These are phyloP conservation scores for Coreoperca whiteheadi DNA, from an alignment of 2,113 vertebrate species.

Conservation along the genomic window DNA sequence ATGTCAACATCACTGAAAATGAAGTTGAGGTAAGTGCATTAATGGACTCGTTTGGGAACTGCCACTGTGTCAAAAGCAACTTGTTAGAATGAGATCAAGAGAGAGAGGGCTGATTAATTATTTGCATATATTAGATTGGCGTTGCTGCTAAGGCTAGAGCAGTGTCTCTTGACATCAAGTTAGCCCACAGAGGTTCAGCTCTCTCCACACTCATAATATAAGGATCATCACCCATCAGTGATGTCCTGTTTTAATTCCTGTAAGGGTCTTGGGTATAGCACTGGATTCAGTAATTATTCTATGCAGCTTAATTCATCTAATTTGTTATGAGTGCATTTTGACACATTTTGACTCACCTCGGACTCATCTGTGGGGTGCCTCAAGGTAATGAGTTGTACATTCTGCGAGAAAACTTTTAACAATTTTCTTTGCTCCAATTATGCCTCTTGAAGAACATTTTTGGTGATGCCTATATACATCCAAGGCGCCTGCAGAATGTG, in stretches of 20 bases:
- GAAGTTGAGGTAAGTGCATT: constrained; percentile 61
- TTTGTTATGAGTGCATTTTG: constrained; percentile 38
- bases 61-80: constrained; percentile 73
- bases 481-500: constrained; percentile 14
- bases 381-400: constrained; percentile 32
- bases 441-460: constrained; percentile 35
- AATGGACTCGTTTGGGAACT: constrained; percentile 75
- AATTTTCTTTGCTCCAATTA: constrained; percentile 40
- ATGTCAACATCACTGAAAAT: constrained; percentile 67
- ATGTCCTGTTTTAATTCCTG: constrained; percentile 19
- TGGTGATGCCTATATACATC: constrained; percentile 25
- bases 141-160: constrained; percentile 40
- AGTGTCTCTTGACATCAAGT: constrained; percentile 51
- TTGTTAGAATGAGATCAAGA: constrained; percentile 70
- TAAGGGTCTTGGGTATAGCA: not conserved
- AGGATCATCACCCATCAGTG: constrained; percentile 33
- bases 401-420: constrained; percentile 49
- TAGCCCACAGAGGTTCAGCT: constrained; percentile 34
- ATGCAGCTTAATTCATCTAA: constrained; percentile 22
- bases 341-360: constrained; percentile 28
- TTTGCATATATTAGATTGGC: constrained; percentile 72
- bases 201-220: constrained; percentile 20
- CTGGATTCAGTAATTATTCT: constrained; percentile 17
- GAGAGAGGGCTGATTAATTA: constrained; percentile 62
- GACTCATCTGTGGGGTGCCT: constrained; percentile 12